A percentile compares a stretch with the other conserved stretches of the same genome.
Evolutionary conservation across 2,888 invertebrate genomes (phyloP).

Genomic region (Asteroscopus sphinx): DNA sequence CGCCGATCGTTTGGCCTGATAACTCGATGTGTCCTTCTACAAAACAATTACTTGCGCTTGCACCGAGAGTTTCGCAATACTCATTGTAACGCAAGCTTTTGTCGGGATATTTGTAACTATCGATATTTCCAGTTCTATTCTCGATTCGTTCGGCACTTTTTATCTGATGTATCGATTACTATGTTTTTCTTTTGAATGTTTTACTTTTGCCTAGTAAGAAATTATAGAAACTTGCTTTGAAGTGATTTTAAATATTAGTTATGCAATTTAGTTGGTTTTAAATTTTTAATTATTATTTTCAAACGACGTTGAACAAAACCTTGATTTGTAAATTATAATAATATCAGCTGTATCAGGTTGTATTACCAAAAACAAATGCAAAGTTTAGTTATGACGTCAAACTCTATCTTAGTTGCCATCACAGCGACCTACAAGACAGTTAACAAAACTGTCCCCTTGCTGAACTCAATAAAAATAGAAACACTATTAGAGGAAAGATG

Average conservation of each 20-base stretch:
- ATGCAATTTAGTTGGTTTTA: too few species aligned
- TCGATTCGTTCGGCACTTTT: slow-evolving; percentile 21
- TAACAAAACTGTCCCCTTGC: slow-evolving; percentile 24
- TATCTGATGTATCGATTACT: slow-evolving; percentile 54
- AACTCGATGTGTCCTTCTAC: slow-evolving; percentile 82
- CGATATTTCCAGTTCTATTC: slow-evolving; percentile 62
- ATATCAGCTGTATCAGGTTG: too few species aligned
- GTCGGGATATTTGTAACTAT: slow-evolving; percentile 70
- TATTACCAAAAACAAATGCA: too few species aligned
- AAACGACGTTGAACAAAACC: too few species aligned
- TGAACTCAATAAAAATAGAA: slow-evolving; percentile 52
- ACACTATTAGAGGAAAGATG: slow-evolving; percentile 52
- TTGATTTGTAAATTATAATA: too few species aligned
- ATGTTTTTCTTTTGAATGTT: slow-evolving; percentile 24
- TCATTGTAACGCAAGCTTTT: slow-evolving; percentile 72
- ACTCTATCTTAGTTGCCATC: slow-evolving; percentile 3
- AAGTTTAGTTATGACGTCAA: not conserved
- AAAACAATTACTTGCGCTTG: slow-evolving; percentile 84
- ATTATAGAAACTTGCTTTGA: not conserved
- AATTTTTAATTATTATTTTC: too few species aligned
- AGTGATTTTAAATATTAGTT: too few species aligned
- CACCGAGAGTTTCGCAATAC: slow-evolving; percentile 80
- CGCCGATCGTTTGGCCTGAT: slow-evolving; percentile 77
- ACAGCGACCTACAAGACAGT: slow-evolving; percentile 18
- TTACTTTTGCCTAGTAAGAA: not conserved